A percentile compares a stretch with the other conserved stretches of the same genome.
Conservation (phyloP, 2,797 vertebrate genomes). For the Syncerus caffer region DNA sequence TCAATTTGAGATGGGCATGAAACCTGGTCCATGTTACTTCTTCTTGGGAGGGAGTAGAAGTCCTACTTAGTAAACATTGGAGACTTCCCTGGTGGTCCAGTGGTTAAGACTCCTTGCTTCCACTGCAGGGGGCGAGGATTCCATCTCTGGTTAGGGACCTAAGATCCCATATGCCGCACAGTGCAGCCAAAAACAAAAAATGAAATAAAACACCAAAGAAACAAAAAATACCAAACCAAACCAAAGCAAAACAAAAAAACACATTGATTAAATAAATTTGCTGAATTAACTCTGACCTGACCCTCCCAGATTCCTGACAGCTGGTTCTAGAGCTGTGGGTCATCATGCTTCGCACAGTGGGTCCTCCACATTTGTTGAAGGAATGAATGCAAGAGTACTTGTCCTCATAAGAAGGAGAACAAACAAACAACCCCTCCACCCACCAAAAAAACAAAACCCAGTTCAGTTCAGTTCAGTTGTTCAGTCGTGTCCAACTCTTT, state of each 20-base stretch:
- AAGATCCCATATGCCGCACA: background rate
- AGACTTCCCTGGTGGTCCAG: background rate
- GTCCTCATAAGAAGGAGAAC: background rate
- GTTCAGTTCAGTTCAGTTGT: no score
- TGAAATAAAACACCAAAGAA: background rate
- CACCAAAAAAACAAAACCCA: background rate
- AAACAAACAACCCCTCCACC: background rate
- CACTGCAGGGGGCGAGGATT: background rate
- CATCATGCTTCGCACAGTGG: background rate
- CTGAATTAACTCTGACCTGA: background rate
- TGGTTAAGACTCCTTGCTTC: background rate
- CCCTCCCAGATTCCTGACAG: background rate
- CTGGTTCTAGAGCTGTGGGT: background rate
- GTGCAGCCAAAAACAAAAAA: background rate
- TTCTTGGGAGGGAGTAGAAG: background rate
- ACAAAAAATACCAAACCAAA: background rate
- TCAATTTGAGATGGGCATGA: background rate
- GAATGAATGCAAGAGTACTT: background rate
- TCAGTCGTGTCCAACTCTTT: no score
- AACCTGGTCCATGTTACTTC: background rate
- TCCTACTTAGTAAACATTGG: background rate
- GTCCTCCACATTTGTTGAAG: background rate
- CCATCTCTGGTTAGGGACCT: background rate
- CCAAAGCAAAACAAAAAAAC: background rate
- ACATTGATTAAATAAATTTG: background rate